phyloP scores from a whole-genome alignment of 2,797 vertebrate genomes.

The Melopsittacus undulatus region DNA sequence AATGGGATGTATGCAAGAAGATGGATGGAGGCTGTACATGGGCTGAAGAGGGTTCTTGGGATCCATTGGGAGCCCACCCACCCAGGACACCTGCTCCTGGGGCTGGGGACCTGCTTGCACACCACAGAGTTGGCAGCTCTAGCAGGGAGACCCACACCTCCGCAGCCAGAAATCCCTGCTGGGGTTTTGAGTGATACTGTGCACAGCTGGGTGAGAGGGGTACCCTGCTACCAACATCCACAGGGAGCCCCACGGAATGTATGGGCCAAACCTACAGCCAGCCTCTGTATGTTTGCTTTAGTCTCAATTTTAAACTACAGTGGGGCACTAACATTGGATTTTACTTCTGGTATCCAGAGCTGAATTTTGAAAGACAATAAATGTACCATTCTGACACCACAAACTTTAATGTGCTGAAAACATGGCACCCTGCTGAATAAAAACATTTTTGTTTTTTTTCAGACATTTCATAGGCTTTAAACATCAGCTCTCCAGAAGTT shows the following conservation, averaged over 20 bases:
- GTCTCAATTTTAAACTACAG: not conserved
- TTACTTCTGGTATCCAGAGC: not conserved
- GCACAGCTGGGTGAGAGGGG: not conserved
- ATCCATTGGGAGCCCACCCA: rapidly evolving
- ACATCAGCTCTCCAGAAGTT: not conserved
- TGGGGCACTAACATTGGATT: not conserved
- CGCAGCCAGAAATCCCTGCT: rapidly evolving
- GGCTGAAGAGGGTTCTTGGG: not conserved
- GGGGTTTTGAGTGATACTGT: not conserved
- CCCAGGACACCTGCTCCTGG: not conserved
- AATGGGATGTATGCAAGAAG: not conserved
- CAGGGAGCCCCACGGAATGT: not conserved
- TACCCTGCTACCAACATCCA: not conserved
- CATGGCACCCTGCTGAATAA: not conserved
- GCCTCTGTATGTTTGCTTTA: not conserved
- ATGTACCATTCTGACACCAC: not conserved
- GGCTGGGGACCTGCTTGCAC: too few species aligned
- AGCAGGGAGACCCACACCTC: not conserved
- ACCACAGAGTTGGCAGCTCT: not conserved
- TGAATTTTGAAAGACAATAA: not conserved
- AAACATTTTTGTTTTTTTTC: not conserved
- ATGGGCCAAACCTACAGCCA: not conserved
- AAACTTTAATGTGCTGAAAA: not conserved
- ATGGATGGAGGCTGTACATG: rapidly evolving
- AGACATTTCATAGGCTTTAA: constrained; percentile 3